Conservation (phyloP, 1,140 invertebrate species). For the Ceratosolen solmsi region DNA sequence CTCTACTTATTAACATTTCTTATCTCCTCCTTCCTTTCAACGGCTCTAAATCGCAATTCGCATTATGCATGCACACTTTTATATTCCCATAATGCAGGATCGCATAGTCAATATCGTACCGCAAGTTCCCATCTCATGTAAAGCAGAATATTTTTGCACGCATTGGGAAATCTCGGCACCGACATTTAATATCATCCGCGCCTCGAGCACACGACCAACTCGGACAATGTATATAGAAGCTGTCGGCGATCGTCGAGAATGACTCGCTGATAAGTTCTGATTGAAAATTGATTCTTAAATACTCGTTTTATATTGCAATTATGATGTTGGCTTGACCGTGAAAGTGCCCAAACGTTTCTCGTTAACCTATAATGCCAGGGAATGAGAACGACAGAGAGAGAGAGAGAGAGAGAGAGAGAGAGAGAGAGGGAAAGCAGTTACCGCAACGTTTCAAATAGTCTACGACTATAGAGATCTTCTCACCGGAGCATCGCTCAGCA, state of each 20-base stretch:
- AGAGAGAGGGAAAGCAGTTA: neutral
- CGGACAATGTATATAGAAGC: neutral
- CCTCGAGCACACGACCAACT: no score
- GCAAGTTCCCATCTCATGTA: no score
- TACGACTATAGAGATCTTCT: neutral
- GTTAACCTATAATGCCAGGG: neutral
- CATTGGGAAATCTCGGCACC: no score
- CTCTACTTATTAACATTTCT: no score
- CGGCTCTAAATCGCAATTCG: no score
- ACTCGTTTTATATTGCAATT: slow-evolving; percentile 16
- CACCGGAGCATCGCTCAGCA: neutral
- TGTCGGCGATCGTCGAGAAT: neutral
- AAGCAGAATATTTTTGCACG: no score
- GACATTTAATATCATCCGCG: no score
- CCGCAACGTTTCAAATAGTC: no score
- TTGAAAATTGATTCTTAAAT: slow-evolving; percentile 31
- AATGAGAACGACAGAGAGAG: neutral
- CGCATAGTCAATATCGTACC: no score
- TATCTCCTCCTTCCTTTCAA: no score
- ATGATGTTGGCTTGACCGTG: slow-evolving; percentile 16
- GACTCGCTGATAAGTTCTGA: slow-evolving; percentile 3
- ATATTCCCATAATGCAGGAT: no score
- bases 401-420: slow-evolving; percentile 4
- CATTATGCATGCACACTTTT: no score
- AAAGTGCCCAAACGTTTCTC: slow-evolving; percentile 18